Conservation (phyloP, 2,888 invertebrate species). For the Pammene aurita region DNA sequence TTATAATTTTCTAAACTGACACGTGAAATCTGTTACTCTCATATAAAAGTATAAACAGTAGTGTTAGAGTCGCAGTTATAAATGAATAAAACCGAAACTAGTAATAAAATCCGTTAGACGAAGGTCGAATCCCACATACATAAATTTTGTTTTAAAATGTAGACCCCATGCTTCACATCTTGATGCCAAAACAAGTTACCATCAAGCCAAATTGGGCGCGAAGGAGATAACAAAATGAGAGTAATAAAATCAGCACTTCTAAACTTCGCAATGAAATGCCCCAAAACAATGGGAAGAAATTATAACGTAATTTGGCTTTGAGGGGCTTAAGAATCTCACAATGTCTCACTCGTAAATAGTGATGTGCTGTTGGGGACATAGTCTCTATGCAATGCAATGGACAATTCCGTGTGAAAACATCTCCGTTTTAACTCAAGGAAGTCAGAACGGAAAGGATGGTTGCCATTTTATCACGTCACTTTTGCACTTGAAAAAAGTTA, state of each 20-base stretch:
- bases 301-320: conserved; percentile 51
- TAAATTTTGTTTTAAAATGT: conserved; percentile 18
- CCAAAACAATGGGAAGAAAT: conserved; percentile 39
- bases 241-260: conserved; percentile 40
- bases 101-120: background rate
- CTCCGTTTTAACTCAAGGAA: too few species aligned
- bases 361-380: background rate
- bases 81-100: conserved; percentile 9
- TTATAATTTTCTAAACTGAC: too few species aligned
- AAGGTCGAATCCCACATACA: conserved; percentile 17
- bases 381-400: too few species aligned
- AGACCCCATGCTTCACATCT: conserved; percentile 12
- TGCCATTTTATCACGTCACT: too few species aligned
- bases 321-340: conserved; percentile 46
- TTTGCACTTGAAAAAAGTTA: too few species aligned
- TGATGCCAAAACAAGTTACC: conserved; percentile 32
- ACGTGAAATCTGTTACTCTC: too few species aligned
- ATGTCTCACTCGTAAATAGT: conserved; percentile 48
- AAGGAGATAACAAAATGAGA: conserved; percentile 34
- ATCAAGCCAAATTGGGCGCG: conserved; percentile 36
- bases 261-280: conserved; percentile 41
- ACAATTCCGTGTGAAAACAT: too few species aligned
- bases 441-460: too few species aligned
- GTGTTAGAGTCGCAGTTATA: too few species aligned
- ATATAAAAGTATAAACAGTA: too few species aligned